These are phyloP conservation scores for Drosophila longiperda DNA, from an alignment of 2,888 invertebrate species.

Conservation along the genomic window DNA sequence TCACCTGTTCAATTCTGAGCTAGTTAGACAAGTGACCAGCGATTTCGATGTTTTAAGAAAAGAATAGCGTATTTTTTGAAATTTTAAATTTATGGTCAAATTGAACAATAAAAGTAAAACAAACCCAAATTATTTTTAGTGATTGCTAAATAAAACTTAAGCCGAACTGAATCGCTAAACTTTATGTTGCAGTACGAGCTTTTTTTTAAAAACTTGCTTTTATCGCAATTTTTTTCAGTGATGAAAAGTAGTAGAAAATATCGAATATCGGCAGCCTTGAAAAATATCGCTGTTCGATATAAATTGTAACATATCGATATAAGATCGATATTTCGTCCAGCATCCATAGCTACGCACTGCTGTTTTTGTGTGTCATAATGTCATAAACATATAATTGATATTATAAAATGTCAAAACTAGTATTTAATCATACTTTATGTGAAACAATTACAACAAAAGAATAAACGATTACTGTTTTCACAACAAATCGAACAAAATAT, in stretches of 20 bases:
- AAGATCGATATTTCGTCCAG: slow-evolving; percentile 5
- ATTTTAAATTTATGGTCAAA: not conserved
- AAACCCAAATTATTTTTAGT: not conserved
- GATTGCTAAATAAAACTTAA: not conserved
- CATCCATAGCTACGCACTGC: slow-evolving; percentile 19
- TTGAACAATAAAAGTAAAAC: not conserved
- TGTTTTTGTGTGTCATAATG: slow-evolving; percentile 39
- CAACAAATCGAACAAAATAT: slow-evolving; percentile 3
- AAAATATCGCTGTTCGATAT: not conserved
- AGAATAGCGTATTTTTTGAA: not conserved
- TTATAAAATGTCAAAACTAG: slow-evolving; percentile 44
- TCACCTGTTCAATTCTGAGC: not conserved
- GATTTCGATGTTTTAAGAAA: slow-evolving; percentile 4
- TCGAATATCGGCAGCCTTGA: not conserved
- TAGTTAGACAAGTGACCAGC: slow-evolving; percentile 3
- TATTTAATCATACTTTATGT: slow-evolving; percentile 30
- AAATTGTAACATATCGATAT: not conserved
- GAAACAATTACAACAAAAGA: slow-evolving; percentile 31
- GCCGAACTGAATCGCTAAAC: not conserved
- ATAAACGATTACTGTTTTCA: not conserved
- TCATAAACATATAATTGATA: slow-evolving; percentile 33
- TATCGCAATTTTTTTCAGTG: not conserved
- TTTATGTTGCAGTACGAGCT: not conserved
- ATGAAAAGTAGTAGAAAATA: not conserved
- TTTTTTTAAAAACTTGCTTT: not conserved